Conservation (phyloP, 2,113 vertebrate genomes). For the Microtus montanus region DNA sequence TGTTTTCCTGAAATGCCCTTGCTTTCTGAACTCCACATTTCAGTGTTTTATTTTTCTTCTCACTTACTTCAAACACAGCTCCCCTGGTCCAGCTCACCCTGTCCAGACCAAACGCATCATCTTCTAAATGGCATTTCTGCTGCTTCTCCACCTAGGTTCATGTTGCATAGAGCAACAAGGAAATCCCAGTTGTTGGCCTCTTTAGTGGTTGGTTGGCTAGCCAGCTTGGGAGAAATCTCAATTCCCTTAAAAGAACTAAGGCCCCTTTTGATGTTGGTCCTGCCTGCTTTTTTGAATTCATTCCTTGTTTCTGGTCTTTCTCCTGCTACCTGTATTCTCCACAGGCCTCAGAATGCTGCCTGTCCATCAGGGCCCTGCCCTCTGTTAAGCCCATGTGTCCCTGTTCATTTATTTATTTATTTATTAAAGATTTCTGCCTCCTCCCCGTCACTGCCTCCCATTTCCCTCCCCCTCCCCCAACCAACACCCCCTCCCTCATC, state of each 20-base stretch:
- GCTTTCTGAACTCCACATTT: neutral
- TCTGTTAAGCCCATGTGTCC: neutral
- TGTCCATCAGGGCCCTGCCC: neutral
- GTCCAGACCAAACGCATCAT: neutral
- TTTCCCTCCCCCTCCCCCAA: too few species aligned
- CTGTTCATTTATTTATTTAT: too few species aligned
- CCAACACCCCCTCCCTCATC: too few species aligned
- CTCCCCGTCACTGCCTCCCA: too few species aligned
- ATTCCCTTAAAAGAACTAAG: neutral
- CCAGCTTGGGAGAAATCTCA: neutral
- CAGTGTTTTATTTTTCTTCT: rapidly evolving
- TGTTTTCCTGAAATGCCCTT: neutral
- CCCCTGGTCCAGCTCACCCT: neutral
- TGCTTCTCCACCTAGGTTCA: neutral
- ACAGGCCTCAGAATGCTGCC: neutral
- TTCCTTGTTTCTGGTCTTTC: neutral
- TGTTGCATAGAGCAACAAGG: neutral
- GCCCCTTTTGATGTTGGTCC: too few species aligned
- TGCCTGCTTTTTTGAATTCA: neutral
- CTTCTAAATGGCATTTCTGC: neutral
- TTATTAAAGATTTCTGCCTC: too few species aligned
- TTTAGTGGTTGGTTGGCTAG: neutral
- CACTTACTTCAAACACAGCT: neutral
- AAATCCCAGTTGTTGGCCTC: neutral
- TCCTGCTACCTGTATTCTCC: rapidly evolving